A percentile compares a stretch with the other conserved stretches of the same genome.
Conservation (phyloP, 2,797 vertebrate genomes). For the Muraenolepis orangiensis region DNA sequence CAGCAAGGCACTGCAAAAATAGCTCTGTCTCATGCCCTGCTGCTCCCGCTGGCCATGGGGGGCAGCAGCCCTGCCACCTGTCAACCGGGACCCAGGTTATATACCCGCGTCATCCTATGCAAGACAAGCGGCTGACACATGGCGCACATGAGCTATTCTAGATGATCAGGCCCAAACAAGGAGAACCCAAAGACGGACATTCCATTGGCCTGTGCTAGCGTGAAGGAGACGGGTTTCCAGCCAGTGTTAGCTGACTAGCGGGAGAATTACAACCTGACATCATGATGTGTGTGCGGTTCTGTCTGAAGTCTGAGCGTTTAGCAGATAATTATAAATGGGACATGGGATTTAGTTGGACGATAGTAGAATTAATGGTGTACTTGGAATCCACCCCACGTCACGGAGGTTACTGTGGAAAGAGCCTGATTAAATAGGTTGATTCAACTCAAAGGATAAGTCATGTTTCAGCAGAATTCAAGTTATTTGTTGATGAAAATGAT, state of each 20-base stretch:
- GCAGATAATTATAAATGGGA: neutral
- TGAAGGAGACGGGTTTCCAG: conserved; percentile 21
- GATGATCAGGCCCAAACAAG: conserved; percentile 6
- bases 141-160: conserved; percentile 9
- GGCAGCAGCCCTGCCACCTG: conserved; percentile 54
- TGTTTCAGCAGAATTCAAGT: too few species aligned
- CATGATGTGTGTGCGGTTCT: conserved; percentile 37
- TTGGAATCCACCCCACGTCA: neutral
- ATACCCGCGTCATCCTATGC: conserved; percentile 27
- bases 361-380: neutral
- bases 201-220: neutral
- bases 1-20: conserved; percentile 49
- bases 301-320: neutral
- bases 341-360: neutral
- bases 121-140: conserved; percentile 46
- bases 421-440: too few species aligned
- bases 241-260: conserved; percentile 36
- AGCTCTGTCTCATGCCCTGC: conserved; percentile 42
- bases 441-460: too few species aligned
- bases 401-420: too few species aligned
- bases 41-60: conserved; percentile 38
- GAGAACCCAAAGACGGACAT: neutral
- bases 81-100: conserved; percentile 52
- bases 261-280: conserved; percentile 47
- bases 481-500: too few species aligned